Conservation (phyloP, 2,113 vertebrate species). For the Mirza zaza region DNA sequence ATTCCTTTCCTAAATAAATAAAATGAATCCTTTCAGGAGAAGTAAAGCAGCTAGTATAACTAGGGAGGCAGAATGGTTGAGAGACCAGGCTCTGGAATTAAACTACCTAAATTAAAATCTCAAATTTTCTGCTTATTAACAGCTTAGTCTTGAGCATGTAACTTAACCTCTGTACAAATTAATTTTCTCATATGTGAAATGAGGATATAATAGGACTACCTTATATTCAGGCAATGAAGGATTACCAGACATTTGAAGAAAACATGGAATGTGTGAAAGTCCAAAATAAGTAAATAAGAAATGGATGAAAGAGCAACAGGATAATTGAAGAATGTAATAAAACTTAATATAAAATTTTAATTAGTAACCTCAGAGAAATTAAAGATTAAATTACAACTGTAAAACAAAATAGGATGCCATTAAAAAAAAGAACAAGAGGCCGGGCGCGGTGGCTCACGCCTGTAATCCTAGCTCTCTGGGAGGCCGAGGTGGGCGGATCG, state of each 20-base stretch:
- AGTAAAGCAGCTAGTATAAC: neutral
- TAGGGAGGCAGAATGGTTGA: neutral
- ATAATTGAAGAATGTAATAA: conserved; percentile 4
- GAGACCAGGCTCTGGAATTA: conserved; percentile 25
- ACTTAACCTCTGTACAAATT: conserved; percentile 2
- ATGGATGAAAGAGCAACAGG: neutral
- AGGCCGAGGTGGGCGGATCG: no score
- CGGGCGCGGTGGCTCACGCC: no score
- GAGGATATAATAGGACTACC: neutral
- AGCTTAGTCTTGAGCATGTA: neutral
- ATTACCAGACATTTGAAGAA: conserved; percentile 27
- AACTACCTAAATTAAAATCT: neutral
- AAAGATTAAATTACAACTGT: neutral
- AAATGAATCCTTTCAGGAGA: neutral
- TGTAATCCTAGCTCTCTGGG: no score
- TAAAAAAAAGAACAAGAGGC: no score
- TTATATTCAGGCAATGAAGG: neutral
- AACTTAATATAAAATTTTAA: neutral
- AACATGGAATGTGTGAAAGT: neutral
- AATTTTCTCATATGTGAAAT: conserved; percentile 12
- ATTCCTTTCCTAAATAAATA: conserved; percentile 16
- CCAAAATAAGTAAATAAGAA: conserved; percentile 1
- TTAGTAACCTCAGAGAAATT: conserved; percentile 15
- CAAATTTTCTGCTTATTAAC: conserved; percentile 13
- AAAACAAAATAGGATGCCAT: neutral